Base-by-base conservation (phyloP, 2,113 vertebrate species). In the Hippotragus niger region DNA sequence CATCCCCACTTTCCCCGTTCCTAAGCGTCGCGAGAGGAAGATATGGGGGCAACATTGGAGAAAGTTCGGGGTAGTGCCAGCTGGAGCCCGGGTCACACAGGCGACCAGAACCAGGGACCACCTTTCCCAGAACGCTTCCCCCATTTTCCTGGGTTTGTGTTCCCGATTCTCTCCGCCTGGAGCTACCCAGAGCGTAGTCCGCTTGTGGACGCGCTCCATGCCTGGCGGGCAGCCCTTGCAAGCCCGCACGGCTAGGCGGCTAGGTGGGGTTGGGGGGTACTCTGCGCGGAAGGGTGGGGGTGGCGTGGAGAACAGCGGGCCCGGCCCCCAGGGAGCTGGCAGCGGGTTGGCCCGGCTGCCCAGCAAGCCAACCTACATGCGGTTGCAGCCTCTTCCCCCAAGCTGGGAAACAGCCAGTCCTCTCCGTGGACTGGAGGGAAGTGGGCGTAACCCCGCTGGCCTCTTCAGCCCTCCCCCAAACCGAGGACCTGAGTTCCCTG, bases 61-160 rank as follows among this genome's bases (percentile, higher is more conserved):
- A 97, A 97, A 98, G 96, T 98, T 98, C 64, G 64, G 74, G 91
- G 33, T 89, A 17, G n/a, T 90, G 90, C 78, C 53, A 29, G 47
- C 53, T 4, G 67, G 40, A 31, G 13, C 47, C 60, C 1, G 2
- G n/a, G 57, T 67, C 81, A 33, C 52, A 11, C 81, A 7, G 60
- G 62, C 23, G 19, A n/a, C 91, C 27, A 27, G 60, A 57, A 85
- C 21, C 47, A 21, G 31, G 29, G 16, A 33, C 36, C 29, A 23
- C 50, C 33, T 84, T 90, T 93, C 74, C 78, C 84, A 6, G 87
- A 71, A 87, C 1, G 19, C 71, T 40, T 53, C 74, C n/a, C 47
- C 29, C 7, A 0, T 55, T 82, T 90, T 31, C 11, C 31, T 0
- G 80, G 53, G 50, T 17, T 36, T 12, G 4, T 53, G 86, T n/a